Conservation (phyloP, 2,888 invertebrate genomes). For the Hirtodrosophila cameraria region DNA sequence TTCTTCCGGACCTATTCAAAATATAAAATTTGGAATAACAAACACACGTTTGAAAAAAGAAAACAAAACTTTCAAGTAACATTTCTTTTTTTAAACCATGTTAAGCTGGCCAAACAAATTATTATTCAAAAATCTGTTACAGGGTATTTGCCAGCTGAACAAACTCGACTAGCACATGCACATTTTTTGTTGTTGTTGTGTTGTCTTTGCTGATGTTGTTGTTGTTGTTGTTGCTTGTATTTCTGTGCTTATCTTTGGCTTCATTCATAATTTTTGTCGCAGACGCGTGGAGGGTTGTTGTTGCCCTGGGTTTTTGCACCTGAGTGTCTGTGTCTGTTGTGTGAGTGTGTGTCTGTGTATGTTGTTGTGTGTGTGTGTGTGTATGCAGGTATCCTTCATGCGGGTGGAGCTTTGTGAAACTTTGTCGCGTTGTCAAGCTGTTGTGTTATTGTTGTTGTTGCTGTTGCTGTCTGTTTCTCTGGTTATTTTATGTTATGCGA, state of each 20-base stretch:
- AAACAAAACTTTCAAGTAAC: no score
- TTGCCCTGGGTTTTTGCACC: slow-evolving; percentile 45
- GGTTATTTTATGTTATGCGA: slow-evolving; percentile 52
- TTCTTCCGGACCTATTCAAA: no score
- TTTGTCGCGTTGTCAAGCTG: slow-evolving; percentile 71
- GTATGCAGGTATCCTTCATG: slow-evolving; percentile 50
- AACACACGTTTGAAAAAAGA: no score
- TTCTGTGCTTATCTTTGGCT: slow-evolving; percentile 64
- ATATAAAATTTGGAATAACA: no score
- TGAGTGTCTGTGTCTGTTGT: slow-evolving; percentile 7
- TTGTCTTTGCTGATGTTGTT: slow-evolving; percentile 14
- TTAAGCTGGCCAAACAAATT: no score
- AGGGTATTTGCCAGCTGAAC: not conserved
- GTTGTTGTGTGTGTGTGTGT: not conserved
- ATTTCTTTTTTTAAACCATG: no score
- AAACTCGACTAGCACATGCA: no score
- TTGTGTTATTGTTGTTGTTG: slow-evolving; percentile 44
- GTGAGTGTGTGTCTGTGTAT: slow-evolving; percentile 3
- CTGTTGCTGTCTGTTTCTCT: slow-evolving; percentile 72
- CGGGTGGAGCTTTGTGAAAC: slow-evolving; percentile 48
- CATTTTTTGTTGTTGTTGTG: slow-evolving; percentile 18
- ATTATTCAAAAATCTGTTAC: no score
- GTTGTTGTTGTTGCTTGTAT: no score
- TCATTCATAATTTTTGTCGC: slow-evolving; percentile 75
- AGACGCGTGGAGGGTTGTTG: slow-evolving; percentile 53